These are phyloP conservation scores for Nasonia giraulti DNA, from an alignment of 1,140 invertebrate species.

Conservation along the genomic window DNA sequence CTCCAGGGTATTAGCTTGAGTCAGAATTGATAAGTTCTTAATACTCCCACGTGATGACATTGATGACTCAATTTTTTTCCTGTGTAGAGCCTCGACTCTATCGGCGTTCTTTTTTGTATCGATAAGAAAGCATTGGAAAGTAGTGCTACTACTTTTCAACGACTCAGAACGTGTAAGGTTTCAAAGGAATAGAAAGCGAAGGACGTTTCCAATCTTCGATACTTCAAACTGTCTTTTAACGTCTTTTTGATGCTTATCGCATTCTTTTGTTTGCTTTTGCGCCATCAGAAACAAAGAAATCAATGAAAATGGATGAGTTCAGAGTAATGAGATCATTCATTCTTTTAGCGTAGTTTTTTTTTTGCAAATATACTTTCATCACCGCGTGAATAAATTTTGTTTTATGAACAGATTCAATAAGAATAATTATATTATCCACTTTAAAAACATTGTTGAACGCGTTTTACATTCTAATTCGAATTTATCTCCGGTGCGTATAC, in stretches of 20 bases:
- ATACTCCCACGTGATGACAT: conserved; percentile 6
- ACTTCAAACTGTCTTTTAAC: not conserved
- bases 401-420: not conserved
- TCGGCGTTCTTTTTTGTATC: not conserved
- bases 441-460: not conserved
- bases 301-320: not conserved
- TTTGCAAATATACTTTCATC: not conserved
- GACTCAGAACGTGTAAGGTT: not conserved
- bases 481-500: not conserved
- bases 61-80: not conserved
- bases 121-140: not conserved
- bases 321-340: not conserved
- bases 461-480: not conserved
- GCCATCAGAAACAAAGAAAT: conserved; percentile 18
- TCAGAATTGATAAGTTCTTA: conserved; percentile 24
- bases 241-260: not conserved
- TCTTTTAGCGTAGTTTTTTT: not conserved
- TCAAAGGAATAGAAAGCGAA: not conserved
- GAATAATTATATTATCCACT: not conserved
- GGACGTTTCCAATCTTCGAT: not conserved
- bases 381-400: not conserved
- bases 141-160: not conserved
- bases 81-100: not conserved
- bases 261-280: not conserved
- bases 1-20: not conserved